phyloP scores from a whole-genome alignment of 2,888 invertebrate species.

The Athrips mouffetella region DNA sequence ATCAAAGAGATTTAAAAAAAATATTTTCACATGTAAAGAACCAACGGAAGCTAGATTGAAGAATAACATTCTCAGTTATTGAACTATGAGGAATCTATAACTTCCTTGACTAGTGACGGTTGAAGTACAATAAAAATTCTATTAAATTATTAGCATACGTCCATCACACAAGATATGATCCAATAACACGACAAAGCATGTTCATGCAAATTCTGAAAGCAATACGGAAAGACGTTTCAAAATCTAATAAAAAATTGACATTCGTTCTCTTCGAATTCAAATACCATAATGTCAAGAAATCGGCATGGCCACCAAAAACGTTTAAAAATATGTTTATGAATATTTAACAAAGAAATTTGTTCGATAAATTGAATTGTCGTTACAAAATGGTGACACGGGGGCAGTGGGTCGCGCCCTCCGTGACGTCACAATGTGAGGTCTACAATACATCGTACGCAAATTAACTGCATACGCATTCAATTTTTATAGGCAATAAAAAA shows the following conservation, averaged over 20 bases:
- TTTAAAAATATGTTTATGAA: conserved; percentile 56
- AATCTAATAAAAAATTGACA: conserved; percentile 40
- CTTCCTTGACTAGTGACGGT: conserved; percentile 45
- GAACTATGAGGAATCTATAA: conserved; percentile 41
- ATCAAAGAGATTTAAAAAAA: conserved; percentile 38
- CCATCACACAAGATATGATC: conserved; percentile 69
- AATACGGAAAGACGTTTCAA: conserved; percentile 46
- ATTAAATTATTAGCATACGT: conserved; percentile 67
- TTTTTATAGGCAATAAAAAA: conserved; percentile 71
- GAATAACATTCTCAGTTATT: conserved; percentile 58
- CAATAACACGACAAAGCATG: conserved; percentile 56
- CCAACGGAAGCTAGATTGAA: conserved; percentile 68
- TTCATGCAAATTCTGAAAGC: conserved; percentile 66
- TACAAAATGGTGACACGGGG: conserved; percentile 54
- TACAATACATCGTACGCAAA: conserved; percentile 71
- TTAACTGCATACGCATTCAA: conserved; percentile 65
- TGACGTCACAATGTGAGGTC: conserved; percentile 59
- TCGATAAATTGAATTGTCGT: conserved; percentile 63
- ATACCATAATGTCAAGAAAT: conserved; percentile 47
- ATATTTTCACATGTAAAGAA: conserved; percentile 60
- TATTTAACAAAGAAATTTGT: conserved; percentile 46
- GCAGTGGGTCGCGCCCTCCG: conserved; percentile 71
- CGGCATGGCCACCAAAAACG: conserved; percentile 59
- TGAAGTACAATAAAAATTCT: conserved; percentile 40
- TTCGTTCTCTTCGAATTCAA: conserved; percentile 56